Conservation (phyloP, 2,797 vertebrate species). For the Anas capensis region DNA sequence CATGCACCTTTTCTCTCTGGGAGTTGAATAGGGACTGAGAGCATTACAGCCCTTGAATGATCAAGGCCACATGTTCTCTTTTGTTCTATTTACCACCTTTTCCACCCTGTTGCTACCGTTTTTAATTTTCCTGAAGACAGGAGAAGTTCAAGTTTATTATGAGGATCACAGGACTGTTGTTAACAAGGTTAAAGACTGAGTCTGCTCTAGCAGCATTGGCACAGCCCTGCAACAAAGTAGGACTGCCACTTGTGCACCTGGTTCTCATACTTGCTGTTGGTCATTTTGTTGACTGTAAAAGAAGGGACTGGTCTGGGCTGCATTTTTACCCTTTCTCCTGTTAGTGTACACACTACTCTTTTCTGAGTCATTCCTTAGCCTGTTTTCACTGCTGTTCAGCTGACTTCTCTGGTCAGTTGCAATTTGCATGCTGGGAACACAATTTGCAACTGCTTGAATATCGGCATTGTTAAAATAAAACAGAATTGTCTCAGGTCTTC, state of each 20-base stretch:
- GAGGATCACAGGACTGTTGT: rapidly evolving
- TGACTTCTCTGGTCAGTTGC: not conserved
- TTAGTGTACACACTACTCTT: not conserved
- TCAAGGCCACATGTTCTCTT: not conserved
- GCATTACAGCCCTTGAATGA: not conserved
- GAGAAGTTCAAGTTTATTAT: not conserved
- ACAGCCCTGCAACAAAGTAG: not conserved
- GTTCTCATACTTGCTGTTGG: not conserved
- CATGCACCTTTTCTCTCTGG: not conserved
- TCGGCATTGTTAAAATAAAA: not conserved
- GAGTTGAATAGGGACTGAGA: not conserved
- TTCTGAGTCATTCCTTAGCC: not conserved
- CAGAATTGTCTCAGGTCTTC: not conserved
- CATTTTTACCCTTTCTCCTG: not conserved
- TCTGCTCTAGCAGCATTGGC: not conserved
- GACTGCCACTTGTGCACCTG: not conserved
- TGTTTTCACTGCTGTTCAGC: not conserved
- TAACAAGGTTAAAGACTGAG: not conserved
- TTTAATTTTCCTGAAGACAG: not conserved
- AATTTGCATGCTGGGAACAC: not conserved
- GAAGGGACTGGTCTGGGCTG: not conserved
- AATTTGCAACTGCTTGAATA: not conserved
- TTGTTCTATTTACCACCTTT: not conserved
- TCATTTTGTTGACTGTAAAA: not conserved
- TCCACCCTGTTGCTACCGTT: not conserved